Evolutionary conservation across 2,113 vertebrate genomes (phyloP).

Genomic region (Balaenoptera acutorostrata): DNA sequence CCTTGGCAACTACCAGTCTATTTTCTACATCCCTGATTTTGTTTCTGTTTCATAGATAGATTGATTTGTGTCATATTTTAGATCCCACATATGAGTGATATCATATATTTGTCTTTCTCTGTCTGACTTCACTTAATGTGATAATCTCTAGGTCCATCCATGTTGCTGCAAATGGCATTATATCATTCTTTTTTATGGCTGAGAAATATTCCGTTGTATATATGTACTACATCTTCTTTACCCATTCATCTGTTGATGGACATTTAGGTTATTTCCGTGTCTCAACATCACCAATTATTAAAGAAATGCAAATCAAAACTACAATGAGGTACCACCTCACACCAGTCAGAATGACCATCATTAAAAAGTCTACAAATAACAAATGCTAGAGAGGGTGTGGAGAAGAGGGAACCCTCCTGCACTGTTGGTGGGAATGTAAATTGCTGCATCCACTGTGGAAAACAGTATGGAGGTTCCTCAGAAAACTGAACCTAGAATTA

Average conservation of each 20-base stretch:
- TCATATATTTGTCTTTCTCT: not conserved
- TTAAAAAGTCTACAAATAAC: not conserved
- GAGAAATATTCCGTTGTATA: not conserved
- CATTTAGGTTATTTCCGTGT: not conserved
- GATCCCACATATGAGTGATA: not conserved
- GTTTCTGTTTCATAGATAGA: not conserved
- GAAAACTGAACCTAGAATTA: not conserved
- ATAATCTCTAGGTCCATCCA: not conserved
- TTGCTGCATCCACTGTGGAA: not conserved
- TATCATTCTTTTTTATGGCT: not conserved
- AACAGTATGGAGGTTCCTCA: not conserved
- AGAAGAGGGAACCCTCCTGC: not conserved
- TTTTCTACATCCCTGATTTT: not conserved
- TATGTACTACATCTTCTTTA: not conserved
- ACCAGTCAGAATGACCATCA: not conserved
- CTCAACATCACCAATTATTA: not conserved
- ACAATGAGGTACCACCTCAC: too few species aligned
- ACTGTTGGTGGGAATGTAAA: not conserved
- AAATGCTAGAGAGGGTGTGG: not conserved
- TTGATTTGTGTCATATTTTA: not conserved
- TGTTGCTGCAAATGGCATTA: not conserved
- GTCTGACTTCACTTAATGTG: not conserved
- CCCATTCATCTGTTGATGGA: not conserved
- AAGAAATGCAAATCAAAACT: not conserved
- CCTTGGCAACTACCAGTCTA: not conserved